These are phyloP conservation scores for Apteryx owenii DNA, from an alignment of 2,113 vertebrate species.

Conservation along the genomic window DNA sequence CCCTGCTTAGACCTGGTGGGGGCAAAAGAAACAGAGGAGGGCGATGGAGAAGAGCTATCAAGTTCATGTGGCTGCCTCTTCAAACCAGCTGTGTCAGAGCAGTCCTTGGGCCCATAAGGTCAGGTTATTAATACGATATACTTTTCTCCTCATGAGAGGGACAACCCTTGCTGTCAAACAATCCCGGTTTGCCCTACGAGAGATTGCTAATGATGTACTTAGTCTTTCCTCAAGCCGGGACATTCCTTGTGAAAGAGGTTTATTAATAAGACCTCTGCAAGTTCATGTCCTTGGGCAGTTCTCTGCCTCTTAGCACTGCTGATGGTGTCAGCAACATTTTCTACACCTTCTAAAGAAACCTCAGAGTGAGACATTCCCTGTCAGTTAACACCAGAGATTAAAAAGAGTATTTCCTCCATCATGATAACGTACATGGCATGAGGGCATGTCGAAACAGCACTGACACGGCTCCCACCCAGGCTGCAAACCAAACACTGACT, in stretches of 20 bases:
- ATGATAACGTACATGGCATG: fast-evolving
- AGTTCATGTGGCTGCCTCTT: background rate
- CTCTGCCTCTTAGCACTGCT: fast-evolving
- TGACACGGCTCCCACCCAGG: background rate
- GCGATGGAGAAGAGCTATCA: background rate
- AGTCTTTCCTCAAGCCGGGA: background rate
- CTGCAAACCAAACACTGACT: background rate
- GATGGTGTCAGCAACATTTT: background rate
- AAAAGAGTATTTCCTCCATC: background rate
- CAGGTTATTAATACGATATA: constrained; percentile 23
- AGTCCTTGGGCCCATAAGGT: background rate
- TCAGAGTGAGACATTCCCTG: background rate
- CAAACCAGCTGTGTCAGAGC: background rate
- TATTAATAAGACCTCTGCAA: background rate
- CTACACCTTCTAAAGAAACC: background rate
- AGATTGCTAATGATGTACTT: background rate
- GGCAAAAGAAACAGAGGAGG: background rate
- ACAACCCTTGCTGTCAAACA: background rate
- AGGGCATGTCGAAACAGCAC: background rate
- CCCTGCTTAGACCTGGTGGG: background rate
- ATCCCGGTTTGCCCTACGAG: background rate
- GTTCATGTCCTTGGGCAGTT: background rate
- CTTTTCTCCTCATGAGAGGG: background rate
- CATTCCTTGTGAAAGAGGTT: background rate
- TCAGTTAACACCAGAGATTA: background rate